Evolutionary conservation across 2,113 vertebrate species (phyloP), one percentile per base, ranked within the genome.

Genomic region (Sinosuthora webbiana): DNA sequence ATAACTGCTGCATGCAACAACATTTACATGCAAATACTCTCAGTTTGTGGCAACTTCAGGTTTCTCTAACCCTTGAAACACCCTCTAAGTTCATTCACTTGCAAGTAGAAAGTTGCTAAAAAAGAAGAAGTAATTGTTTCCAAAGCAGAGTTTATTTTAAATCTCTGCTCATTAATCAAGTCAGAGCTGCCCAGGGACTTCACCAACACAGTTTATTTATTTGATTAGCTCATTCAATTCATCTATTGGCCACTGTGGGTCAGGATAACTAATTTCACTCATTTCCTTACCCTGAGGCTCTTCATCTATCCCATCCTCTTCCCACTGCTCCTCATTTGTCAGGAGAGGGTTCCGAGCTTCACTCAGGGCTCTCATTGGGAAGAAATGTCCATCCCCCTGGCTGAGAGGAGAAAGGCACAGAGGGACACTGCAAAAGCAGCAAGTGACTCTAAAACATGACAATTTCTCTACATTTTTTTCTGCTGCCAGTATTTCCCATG

Each of bases 311-410:
- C 97, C 95, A 13, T 98, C 98, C 53, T 99, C 99, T 87, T 98
- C 98, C 99, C 99, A 99, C 87, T 98, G 98, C 94, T 99, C 98
- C 95, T 99, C 99, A 49, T 98, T 98, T 78, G 98, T 98, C 87
- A 99, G 97, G 75, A 99, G 96, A 21, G 99, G 99, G 81, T 99
- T 99, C 74, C 93, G 98, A 49, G 98, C 98, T 89, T 99, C 99
- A 83, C 93, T 98, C 45, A 97, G 93, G 65, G 97, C 97, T 95
- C 98, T 98, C 97, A 99, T 97, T 19, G 99, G 98, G 97, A 99
- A 99, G 39, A 98, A 99, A 59, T 99, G 99, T 55, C 99, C 99
- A 73, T 99, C 99, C 2, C 99, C 99, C 93, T 98, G 98, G 96
- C 99, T 99, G 95, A 47, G 47, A 8, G 87, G 70, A 63, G 18